Percentiles rank a stretch among this genome's conserved stretches.
These are phyloP conservation scores for Sinella curviseta DNA, from an alignment of 1,140 invertebrate species.

Conservation along the genomic window DNA sequence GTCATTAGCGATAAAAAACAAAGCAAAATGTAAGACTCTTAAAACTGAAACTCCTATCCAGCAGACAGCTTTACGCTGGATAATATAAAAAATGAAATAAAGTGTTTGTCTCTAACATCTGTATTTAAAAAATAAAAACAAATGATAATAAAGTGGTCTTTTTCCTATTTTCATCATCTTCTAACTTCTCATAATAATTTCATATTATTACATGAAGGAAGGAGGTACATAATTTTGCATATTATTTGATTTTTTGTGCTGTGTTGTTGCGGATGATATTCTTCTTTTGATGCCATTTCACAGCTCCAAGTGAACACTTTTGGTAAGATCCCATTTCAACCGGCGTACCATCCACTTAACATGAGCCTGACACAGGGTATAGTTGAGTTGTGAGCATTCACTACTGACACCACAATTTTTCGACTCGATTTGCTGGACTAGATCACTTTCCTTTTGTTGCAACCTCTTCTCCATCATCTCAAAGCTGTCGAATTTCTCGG, in stretches of 20 bases:
- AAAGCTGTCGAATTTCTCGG: background rate
- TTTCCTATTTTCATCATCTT: too few relatives aligned
- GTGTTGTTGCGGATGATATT: background rate
- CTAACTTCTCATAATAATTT: background rate
- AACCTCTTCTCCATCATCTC: background rate
- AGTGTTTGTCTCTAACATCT: too few relatives aligned
- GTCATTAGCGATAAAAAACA: background rate
- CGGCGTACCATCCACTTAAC: constrained; percentile 6
- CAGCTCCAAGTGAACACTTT: constrained; percentile 20
- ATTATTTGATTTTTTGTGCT: background rate
- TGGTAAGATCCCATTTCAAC: constrained; percentile 21
- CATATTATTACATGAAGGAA: too few relatives aligned
- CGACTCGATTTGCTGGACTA: constrained; percentile 12
- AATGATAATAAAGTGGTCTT: too few relatives aligned
- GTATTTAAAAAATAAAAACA: background rate
- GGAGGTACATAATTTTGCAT: background rate
- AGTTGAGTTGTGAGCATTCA: constrained; percentile 18
- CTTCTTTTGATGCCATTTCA: constrained; percentile 6
- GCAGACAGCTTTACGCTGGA: too few relatives aligned
- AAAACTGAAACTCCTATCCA: too few relatives aligned
- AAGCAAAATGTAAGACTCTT: too few relatives aligned
- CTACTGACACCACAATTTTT: background rate
- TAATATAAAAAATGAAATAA: too few relatives aligned
- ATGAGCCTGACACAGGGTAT: background rate
- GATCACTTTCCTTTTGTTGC: constrained; percentile 2